Percentiles rank a stretch among this genome's conserved stretches.
phyloP scores from a whole-genome alignment of 2,113 vertebrate species.

The Miniopterus natalensis region DNA sequence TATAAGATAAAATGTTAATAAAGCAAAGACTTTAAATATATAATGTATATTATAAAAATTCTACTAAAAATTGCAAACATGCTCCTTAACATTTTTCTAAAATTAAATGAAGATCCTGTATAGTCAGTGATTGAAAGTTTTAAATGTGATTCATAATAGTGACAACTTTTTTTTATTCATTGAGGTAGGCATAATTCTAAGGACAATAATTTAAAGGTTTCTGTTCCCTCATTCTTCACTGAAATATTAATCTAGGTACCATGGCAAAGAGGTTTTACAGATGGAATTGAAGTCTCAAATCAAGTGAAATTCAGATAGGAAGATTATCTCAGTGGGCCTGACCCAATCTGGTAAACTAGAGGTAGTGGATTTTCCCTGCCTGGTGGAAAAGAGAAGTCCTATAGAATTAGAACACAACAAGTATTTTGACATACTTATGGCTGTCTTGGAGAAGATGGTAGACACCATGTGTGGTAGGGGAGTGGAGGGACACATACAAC shows the following conservation, averaged over 20 bases:
- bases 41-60: neutral
- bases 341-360: neutral
- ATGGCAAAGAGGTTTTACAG: neutral
- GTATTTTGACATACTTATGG: neutral
- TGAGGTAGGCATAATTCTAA: neutral
- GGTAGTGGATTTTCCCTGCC: neutral
- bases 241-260: neutral
- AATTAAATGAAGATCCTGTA: neutral
- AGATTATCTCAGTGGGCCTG: neutral
- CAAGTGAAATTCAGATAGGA: neutral
- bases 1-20: neutral
- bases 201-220: neutral
- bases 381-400: neutral
- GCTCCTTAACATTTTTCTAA: neutral
- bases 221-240: neutral
- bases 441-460: neutral
- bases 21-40: slow-evolving; percentile 14
- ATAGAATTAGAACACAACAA: neutral
- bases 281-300: neutral
- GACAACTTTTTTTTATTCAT: neutral
- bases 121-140: neutral
- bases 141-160: neutral
- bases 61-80: neutral
- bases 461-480: neutral
- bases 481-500: too few species aligned